These are phyloP conservation scores for Aptenodytes patagonicus DNA, from an alignment of 2,113 vertebrate genomes.

Conservation along the genomic window DNA sequence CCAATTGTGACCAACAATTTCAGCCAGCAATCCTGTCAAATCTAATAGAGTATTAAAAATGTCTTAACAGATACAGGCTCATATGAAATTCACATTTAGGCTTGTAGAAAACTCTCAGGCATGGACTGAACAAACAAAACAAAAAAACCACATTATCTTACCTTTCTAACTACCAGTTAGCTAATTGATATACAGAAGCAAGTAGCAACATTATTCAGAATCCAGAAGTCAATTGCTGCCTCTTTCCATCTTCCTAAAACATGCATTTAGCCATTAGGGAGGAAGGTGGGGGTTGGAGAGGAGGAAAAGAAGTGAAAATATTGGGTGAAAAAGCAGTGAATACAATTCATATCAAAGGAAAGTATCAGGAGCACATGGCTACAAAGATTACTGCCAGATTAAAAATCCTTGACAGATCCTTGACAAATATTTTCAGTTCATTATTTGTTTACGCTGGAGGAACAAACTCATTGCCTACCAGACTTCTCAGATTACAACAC, in stretches of 20 bases:
- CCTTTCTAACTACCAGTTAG: background rate
- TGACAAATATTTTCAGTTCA: background rate
- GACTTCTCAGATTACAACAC: background rate
- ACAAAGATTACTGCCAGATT: background rate
- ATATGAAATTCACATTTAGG: background rate
- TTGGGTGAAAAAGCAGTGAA: background rate
- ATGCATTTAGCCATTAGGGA: background rate
- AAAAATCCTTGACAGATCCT: background rate
- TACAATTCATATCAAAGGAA: background rate
- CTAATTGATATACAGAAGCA: background rate
- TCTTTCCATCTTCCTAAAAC: background rate
- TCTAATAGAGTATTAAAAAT: background rate
- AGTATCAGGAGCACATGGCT: background rate
- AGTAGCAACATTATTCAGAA: background rate
- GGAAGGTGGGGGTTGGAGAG: background rate
- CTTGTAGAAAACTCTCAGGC: background rate
- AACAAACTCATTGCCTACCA: background rate
- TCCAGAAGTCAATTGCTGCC: background rate
- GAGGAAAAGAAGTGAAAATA: background rate
- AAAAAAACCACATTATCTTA: background rate
- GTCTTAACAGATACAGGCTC: background rate
- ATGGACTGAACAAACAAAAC: background rate
- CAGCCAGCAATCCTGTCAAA: background rate
- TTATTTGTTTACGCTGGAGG: background rate
- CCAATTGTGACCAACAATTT: background rate